These are phyloP conservation scores for Oscheius sp. DNA, from an alignment of 2,888 invertebrate genomes.

Conservation along the genomic window DNA sequence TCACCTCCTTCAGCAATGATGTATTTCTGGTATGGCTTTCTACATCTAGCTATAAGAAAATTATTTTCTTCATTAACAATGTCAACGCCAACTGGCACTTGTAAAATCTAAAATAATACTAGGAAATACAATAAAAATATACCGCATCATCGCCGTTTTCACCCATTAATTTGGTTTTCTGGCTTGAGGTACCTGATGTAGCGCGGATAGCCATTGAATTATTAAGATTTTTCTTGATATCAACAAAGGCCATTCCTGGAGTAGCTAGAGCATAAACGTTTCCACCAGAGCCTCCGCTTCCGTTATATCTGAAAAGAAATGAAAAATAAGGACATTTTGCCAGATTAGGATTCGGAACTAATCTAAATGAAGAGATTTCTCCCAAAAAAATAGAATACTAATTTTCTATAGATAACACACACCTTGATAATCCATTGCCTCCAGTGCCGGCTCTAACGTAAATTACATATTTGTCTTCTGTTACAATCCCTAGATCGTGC, in stretches of 20 bases:
- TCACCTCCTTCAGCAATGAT: slow-evolving; percentile 65
- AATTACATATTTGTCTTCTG: slow-evolving; percentile 44
- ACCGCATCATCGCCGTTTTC: slow-evolving; percentile 38
- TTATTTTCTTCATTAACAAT: slow-evolving; percentile 57
- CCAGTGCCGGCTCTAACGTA: slow-evolving; percentile 58
- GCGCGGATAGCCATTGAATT: slow-evolving; percentile 35
- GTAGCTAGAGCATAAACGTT: slow-evolving; percentile 57
- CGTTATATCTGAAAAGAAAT: slow-evolving; percentile 66
- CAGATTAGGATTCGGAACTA: not conserved
- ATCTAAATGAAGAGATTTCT: not conserved
- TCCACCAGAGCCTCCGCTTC: slow-evolving; percentile 69
- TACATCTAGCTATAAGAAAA: slow-evolving; percentile 60
- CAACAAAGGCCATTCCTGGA: slow-evolving; percentile 55
- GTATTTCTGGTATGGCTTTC: slow-evolving; percentile 50
- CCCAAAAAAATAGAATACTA: no score
- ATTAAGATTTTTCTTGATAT: slow-evolving; percentile 51
- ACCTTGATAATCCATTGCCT: slow-evolving; percentile 60
- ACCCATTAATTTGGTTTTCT: slow-evolving; percentile 45
- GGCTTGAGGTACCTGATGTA: slow-evolving; percentile 41
- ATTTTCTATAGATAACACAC: no score
- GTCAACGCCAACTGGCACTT: slow-evolving; percentile 70
- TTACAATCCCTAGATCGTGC: slow-evolving; percentile 47
- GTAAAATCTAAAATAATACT: slow-evolving; percentile 45
- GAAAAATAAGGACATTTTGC: not conserved
- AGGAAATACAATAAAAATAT: not conserved